A percentile compares a stretch with the other conserved stretches of the same genome.
phyloP scores from a whole-genome alignment of 1,140 invertebrate species.

The Caenorhabditis remanei region DNA sequence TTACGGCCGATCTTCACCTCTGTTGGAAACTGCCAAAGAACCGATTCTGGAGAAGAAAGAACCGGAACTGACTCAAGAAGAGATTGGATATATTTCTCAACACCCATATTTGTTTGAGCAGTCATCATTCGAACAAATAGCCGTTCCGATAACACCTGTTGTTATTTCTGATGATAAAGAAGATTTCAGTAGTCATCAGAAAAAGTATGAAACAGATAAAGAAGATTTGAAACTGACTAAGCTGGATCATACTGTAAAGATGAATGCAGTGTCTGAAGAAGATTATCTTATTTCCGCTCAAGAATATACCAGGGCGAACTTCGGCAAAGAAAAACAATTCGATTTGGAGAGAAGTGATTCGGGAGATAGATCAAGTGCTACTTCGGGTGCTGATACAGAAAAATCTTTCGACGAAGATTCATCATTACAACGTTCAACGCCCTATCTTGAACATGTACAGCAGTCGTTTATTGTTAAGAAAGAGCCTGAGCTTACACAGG shows the following conservation, averaged over 20 bases:
- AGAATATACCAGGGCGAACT: no score
- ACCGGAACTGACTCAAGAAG: conserved; percentile 58
- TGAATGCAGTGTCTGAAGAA: no score
- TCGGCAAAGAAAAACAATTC: no score
- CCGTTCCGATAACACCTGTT: not conserved
- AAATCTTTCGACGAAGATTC: conserved; percentile 11
- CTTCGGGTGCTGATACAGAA: not conserved
- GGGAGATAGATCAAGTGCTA: conserved; percentile 5
- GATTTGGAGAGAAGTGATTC: no score
- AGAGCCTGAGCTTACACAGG: conserved; percentile 14
- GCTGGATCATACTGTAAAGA: no score
- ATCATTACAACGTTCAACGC: not conserved
- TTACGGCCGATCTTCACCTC: not conserved
- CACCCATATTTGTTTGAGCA: conserved; percentile 60
- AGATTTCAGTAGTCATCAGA: no score
- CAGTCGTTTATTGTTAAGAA: no score
- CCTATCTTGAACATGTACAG: not conserved
- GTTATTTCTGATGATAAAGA: no score
- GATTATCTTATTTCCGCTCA: no score
- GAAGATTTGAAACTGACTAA: no score
- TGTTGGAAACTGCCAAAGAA: not conserved
- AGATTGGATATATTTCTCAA: conserved; percentile 60
- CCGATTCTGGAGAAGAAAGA: conserved; percentile 14
- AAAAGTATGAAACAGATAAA: no score
- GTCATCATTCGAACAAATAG: conserved; percentile 48